Evolutionary conservation across 2,888 invertebrate genomes (phyloP).

Genomic region (Tubulanus polymorphus): DNA sequence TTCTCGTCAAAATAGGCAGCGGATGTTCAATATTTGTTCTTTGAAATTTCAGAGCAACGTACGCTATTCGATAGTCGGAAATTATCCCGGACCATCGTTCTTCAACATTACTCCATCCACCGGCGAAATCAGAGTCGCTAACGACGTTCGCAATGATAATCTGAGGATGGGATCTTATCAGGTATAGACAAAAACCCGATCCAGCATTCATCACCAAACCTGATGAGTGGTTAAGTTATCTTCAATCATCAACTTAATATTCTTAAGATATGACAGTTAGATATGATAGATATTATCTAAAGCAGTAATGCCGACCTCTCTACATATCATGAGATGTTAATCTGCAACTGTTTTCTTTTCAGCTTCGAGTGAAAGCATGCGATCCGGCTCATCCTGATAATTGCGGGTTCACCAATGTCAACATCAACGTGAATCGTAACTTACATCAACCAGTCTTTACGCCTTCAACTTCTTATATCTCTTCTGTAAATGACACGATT

Average conservation of each 20-base stretch:
- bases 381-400: conserved; percentile 34
- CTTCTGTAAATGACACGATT: conserved; percentile 26
- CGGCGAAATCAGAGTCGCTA: conserved; percentile 24
- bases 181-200: no score
- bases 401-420: conserved; percentile 28
- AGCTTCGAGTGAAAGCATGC: conserved; percentile 36
- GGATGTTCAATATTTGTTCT: no score
- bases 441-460: conserved; percentile 22
- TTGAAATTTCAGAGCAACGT: conserved; percentile 30
- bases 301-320: no score
- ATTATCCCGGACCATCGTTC: conserved; percentile 19
- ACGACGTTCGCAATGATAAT: no score
- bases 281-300: no score
- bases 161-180: no score
- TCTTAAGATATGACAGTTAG: no score
- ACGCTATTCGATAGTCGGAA: conserved; percentile 25
- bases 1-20: not conserved
- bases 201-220: no score
- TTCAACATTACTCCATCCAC: conserved; percentile 39
- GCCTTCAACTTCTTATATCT: conserved; percentile 24
- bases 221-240: no score
- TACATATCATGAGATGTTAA: no score
- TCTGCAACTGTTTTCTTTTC: conserved; percentile 13
- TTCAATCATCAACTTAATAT: no score
- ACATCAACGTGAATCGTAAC: conserved; percentile 31